Evolutionary conservation across 2,113 vertebrate genomes (phyloP).

Genomic region (Tursiops truncatus): DNA sequence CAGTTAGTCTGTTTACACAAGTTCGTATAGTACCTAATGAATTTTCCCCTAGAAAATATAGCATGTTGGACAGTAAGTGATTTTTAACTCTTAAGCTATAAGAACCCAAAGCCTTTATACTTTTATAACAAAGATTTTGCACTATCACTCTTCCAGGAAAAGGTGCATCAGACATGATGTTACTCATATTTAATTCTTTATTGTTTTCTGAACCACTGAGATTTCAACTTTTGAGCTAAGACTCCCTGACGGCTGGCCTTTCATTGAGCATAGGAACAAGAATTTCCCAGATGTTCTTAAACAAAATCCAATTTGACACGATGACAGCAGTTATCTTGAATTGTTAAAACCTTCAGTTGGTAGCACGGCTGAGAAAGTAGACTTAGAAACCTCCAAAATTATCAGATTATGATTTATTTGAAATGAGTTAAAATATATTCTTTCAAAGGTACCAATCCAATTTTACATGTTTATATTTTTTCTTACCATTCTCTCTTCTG

Average conservation of each 20-base stretch:
- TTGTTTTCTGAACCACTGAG: not conserved
- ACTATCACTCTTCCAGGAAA: not conserved
- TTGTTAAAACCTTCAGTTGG: not conserved
- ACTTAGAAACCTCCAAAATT: not conserved
- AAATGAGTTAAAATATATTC: not conserved
- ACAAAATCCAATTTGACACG: not conserved
- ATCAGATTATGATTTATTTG: not conserved
- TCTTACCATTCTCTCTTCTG: not conserved
- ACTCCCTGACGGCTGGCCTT: not conserved
- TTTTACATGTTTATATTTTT: not conserved
- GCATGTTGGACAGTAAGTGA: not conserved
- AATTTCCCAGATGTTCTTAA: not conserved
- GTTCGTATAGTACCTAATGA: not conserved
- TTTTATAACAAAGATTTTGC: not conserved
- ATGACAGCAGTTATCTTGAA: not conserved
- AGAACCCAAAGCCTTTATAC: not conserved
- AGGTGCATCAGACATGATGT: not conserved
- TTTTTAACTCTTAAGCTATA: not conserved
- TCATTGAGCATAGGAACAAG: not conserved
- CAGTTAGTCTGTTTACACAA: not conserved
- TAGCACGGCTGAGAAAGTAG: not conserved
- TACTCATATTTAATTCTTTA: constrained; percentile 39
- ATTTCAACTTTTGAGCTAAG: not conserved
- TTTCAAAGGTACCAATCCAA: not conserved
- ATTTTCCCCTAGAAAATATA: not conserved